phyloP scores from a whole-genome alignment of 2,113 vertebrate genomes.

The Neofelis nebulosa region DNA sequence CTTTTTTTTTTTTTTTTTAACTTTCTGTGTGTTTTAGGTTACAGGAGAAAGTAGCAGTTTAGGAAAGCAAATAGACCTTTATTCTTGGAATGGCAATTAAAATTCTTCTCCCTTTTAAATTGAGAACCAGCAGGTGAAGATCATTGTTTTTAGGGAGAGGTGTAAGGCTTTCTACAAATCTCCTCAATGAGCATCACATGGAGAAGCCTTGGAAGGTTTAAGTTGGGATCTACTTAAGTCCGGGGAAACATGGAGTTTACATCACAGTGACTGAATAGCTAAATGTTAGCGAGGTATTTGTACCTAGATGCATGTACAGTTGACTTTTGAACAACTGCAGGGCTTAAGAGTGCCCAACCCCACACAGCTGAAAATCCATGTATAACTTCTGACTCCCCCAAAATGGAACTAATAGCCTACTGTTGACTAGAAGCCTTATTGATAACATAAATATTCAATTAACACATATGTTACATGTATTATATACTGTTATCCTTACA shows the following conservation, averaged over 20 bases:
- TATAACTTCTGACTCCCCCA: not conserved
- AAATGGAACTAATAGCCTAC: not conserved
- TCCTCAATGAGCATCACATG: not conserved
- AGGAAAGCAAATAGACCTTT: slow-evolving; percentile 7
- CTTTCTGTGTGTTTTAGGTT: not conserved
- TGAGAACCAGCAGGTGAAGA: not conserved
- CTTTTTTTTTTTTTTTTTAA: not conserved
- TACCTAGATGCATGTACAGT: not conserved
- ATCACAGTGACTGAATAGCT: not conserved
- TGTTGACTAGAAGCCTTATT: not conserved
- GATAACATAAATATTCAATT: not conserved
- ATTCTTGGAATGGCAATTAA: not conserved
- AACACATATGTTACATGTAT: not conserved
- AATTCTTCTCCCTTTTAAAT: not conserved
- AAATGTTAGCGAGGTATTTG: not conserved
- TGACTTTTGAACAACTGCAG: not conserved
- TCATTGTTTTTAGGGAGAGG: not conserved
- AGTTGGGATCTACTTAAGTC: not conserved
- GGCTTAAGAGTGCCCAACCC: not conserved
- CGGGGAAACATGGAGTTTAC: not conserved
- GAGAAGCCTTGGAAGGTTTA: not conserved
- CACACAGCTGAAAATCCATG: not conserved
- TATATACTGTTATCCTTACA: not conserved
- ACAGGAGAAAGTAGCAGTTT: not conserved
- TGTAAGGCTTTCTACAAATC: not conserved